phyloP scores from a whole-genome alignment of 2,797 vertebrate genomes.

The Psittacula derbiana region DNA sequence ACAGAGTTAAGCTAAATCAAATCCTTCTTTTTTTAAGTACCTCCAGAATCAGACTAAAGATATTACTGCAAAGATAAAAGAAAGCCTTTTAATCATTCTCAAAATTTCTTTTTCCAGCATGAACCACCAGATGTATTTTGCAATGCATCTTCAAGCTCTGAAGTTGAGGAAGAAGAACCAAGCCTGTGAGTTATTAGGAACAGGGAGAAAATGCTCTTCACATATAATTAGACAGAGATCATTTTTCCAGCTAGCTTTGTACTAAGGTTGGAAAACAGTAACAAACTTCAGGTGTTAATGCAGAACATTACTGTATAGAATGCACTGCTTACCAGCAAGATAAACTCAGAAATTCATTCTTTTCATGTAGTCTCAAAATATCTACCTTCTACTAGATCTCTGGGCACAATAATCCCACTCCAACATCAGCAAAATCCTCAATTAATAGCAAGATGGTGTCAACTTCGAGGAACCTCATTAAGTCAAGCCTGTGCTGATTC shows the following conservation, averaged over 20 bases:
- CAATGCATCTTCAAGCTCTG: background rate
- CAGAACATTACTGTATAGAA: background rate
- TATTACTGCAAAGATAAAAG: background rate
- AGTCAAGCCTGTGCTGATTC: background rate
- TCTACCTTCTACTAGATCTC: background rate
- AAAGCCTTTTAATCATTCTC: background rate
- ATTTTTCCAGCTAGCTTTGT: background rate
- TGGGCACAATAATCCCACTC: background rate
- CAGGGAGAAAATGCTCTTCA: background rate
- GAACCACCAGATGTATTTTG: background rate
- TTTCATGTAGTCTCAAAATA: background rate
- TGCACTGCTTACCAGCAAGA: background rate
- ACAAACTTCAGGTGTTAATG: background rate
- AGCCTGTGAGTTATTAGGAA: background rate
- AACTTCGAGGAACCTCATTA: background rate
- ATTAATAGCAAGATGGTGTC: background rate
- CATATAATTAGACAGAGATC: background rate
- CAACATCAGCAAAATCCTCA: background rate
- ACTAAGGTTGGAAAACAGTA: background rate
- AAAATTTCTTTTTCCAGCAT: background rate
- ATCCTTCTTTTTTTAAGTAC: background rate
- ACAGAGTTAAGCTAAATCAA: background rate
- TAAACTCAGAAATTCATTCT: background rate
- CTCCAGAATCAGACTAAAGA: background rate
- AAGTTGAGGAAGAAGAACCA: conserved; percentile 23